Evolutionary conservation across 2,797 vertebrate genomes (phyloP).

Genomic region (Chanos chanos): DNA sequence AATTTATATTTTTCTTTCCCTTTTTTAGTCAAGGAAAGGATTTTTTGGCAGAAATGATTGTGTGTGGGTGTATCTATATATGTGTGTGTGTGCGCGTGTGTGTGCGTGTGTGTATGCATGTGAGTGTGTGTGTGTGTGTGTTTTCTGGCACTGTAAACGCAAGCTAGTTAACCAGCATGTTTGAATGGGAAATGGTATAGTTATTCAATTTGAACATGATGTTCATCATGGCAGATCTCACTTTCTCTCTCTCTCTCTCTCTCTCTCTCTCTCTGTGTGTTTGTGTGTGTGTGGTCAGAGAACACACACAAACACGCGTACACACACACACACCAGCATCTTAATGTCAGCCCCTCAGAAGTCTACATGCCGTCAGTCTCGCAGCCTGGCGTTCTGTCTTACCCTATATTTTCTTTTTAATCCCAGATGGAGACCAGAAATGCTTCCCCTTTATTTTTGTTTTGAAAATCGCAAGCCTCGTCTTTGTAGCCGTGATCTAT

Average conservation of each 20-base stretch:
- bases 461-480: slow-evolving; percentile 29
- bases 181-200: slow-evolving; percentile 29
- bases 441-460: slow-evolving; percentile 16
- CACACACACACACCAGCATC: no score
- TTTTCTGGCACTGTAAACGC: slow-evolving; percentile 40
- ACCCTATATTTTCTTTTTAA: slow-evolving; percentile 24
- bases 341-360: slow-evolving; percentile 17
- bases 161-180: slow-evolving; percentile 39
- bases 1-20: slow-evolving; percentile 1
- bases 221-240: slow-evolving; percentile 19
- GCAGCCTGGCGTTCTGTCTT: slow-evolving; percentile 9
- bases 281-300: no score
- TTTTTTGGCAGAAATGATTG: slow-evolving; percentile 24
- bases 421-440: slow-evolving; percentile 32
- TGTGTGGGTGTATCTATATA: no score
- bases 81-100: slow-evolving; percentile 16
- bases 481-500: slow-evolving; percentile 40
- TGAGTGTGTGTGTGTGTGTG: slow-evolving; percentile 23
- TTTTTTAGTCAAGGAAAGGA: slow-evolving; percentile 13
- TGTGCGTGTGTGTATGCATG: slow-evolving; percentile 28
- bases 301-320: no score
- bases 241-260: no score
- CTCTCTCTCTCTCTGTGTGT: no score
- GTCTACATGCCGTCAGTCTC: slow-evolving; percentile 15
- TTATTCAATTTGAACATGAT: slow-evolving; percentile 45